phyloP scores from a whole-genome alignment of 2,113 vertebrate species.

The Pica pica region DNA sequence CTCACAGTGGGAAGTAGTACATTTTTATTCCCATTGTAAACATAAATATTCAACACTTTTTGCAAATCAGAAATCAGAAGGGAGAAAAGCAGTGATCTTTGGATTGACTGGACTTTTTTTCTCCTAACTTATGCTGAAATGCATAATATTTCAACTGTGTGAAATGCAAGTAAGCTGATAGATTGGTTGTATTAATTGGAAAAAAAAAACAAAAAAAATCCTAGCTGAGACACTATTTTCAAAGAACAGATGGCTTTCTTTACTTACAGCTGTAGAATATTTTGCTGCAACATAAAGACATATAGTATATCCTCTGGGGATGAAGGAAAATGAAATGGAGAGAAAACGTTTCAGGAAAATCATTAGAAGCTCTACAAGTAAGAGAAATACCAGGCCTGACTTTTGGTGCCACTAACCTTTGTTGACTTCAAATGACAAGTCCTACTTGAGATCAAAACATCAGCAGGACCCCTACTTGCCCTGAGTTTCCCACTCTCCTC shows the following conservation, averaged over 20 bases:
- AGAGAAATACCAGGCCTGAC: background rate
- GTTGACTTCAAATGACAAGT: background rate
- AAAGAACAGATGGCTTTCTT: slow-evolving; percentile 19
- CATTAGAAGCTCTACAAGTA: background rate
- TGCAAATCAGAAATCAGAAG: background rate
- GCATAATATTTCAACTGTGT: background rate
- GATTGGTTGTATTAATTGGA: background rate
- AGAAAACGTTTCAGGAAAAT: background rate
- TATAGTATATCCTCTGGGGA: background rate
- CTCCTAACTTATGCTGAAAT: background rate
- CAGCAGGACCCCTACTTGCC: background rate
- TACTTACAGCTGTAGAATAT: background rate
- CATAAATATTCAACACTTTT: background rate
- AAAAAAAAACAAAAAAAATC: background rate
- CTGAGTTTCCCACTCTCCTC: background rate
- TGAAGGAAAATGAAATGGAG: background rate
- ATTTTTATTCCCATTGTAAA: background rate
- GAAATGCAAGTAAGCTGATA: background rate
- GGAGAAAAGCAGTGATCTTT: background rate
- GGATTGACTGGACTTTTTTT: background rate
- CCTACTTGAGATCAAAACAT: background rate
- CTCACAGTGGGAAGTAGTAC: background rate
- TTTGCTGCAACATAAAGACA: background rate
- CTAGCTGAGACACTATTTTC: background rate
- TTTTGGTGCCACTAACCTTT: background rate